Base-by-base conservation (phyloP, 2,113 vertebrate species). In the Speoplatyrhinus poulsoni region DNA sequence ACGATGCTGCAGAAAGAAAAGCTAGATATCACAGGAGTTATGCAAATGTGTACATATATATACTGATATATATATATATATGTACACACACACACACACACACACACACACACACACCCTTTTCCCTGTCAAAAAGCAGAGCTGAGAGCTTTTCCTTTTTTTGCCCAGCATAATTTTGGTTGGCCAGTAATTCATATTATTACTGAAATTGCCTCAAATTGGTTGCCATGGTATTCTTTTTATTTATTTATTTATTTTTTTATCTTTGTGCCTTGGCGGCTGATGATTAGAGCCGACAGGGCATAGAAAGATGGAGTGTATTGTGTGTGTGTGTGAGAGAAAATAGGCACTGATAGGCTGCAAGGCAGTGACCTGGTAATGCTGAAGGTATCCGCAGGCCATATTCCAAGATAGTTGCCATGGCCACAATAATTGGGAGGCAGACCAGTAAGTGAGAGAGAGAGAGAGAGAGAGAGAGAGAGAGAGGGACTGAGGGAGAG, bases 371-470 rank as follows among this genome's bases (percentile, higher is more conserved):
- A 92, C 90, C 90, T 87, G 85, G 88, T 92, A 92, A 92, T 92
- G 77, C 88, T 88, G 72, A 85, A 88, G 80, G 83, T 84, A 88
- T 91, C 87, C 90, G 87, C 83, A 76, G 89, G 89, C 91, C 82
- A 81, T 90, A 90, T 82, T 92, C 83, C 79, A 81, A 89, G 91
- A 92, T 92, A 90, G 92, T 93, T 93, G 90, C 92, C 88, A 92
- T 92, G 91, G 92, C 75, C 88, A 92, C 91, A 81, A 86, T 91
- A 91, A 94, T 91, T 93, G 87, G 86, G 79, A 73, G 79, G 71
- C 85, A 80, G 77, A 81, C n/a, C 58, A 62, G 70, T 6, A 62
- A 77, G 60, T 55, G 56, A 77, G 69, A 67, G 62, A 52, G 53
- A 62, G 56, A 52, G 61, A 54, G 56, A 62, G 65, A 65, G 56